These are phyloP conservation scores for Cheilosia grossa DNA, from an alignment of 2,888 invertebrate species.

Conservation along the genomic window DNA sequence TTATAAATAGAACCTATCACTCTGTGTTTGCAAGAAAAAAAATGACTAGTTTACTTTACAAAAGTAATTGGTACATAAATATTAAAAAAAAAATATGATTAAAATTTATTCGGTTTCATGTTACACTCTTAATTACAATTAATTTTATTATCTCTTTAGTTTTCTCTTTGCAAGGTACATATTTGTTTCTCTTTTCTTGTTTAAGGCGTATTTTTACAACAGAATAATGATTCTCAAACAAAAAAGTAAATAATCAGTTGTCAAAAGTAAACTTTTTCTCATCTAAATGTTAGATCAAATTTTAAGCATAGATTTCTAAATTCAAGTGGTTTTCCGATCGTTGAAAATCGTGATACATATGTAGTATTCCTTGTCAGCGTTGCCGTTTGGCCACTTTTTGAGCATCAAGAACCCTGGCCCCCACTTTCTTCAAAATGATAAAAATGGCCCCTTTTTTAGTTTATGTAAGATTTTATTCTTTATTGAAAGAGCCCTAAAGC, in stretches of 20 bases:
- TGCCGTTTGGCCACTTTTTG: too few species aligned
- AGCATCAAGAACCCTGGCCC: too few species aligned
- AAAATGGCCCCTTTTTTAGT: too few species aligned
- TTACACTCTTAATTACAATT: constrained; percentile 10
- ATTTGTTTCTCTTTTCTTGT: constrained; percentile 42
- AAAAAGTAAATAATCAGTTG: constrained; percentile 18
- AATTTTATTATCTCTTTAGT: constrained; percentile 30
- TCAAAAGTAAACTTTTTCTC: constrained; percentile 9
- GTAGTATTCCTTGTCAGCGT: neutral
- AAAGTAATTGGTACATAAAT: constrained; percentile 25
- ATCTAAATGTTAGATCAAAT: constrained; percentile 33
- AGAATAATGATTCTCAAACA: constrained; percentile 37
- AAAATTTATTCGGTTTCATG: constrained; percentile 4
- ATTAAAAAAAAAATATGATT: constrained; percentile 28
- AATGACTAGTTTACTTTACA: constrained; percentile 67
- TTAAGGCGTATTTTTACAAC: constrained; percentile 64
- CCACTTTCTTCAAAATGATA: too few species aligned
- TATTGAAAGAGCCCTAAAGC: too few species aligned
- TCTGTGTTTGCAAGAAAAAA: constrained; percentile 34
- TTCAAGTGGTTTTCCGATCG: constrained; percentile 45
- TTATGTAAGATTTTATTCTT: too few species aligned
- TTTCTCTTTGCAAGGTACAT: constrained; percentile 61
- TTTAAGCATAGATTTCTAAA: neutral
- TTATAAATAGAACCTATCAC: constrained; percentile 53
- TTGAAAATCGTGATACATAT: constrained; percentile 1